Evolutionary conservation across 2,888 invertebrate species (phyloP), one percentile per base, ranked within the genome.

Genomic region (Yponomeuta malinellus): DNA sequence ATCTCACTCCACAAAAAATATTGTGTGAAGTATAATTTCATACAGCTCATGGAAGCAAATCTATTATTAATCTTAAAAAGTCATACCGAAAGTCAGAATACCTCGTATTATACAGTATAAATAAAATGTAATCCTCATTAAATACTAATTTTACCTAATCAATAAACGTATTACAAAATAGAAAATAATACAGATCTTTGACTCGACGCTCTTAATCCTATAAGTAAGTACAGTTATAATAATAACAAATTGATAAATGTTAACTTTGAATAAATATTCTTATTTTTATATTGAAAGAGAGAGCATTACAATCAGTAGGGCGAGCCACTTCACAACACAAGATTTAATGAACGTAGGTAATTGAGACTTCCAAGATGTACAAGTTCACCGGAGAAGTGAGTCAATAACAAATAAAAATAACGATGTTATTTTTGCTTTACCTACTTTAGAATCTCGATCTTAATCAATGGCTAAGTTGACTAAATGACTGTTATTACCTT

Each of bases 111-210:
- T 83, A 89, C 88, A 87, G 85, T 87, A 90, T 89, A 89, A 87
- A 90, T 90, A 84, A 77, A 80, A 79, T 81, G 83, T 80, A 84
- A 84, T 82, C 77, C 87, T 87, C 88, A 88, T 67, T 29, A 76
- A 74, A 79, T 76, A 80, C 85, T 86, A 79, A 76, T 80, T 23
- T 82, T 84, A 68, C 65, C 87, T 89, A 90, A 89, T 88, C 83
- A 87, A 83, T 89, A 89, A 89, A 91, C 85, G 86, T 88, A 89
- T 87, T 90, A 92, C 86, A 90, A 90, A 89, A 90, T 91, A 91
- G 83, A 88, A 90, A 90, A 90, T 92, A 92, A 92, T 92, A 92
- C 91, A 92, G 91, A 92, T 92, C 91, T 91, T 90, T 92, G 91
- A 91, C 91, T 92, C 87, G 86, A 88, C 87, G 85, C 85, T 83